A percentile compares a stretch with the other conserved stretches of the same genome.
Evolutionary conservation across 2,888 invertebrate genomes (phyloP).

Genomic region (Phrixothrix hirtus): DNA sequence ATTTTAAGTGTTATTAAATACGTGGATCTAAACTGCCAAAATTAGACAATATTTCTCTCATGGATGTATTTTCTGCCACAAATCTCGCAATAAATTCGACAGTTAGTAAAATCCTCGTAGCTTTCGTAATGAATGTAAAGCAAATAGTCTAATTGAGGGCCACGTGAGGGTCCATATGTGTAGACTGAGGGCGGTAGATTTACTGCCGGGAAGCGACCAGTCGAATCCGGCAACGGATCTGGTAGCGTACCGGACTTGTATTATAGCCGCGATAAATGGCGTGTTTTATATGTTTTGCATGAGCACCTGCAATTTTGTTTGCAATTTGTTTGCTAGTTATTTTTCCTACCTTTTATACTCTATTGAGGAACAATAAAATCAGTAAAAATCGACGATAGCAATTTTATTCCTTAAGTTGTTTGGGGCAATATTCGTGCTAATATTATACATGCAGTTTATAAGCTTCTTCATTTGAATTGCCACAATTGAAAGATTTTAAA

Average conservation of each 20-base stretch:
- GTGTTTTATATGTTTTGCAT: slow-evolving; percentile 42
- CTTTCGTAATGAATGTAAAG: slow-evolving; percentile 53
- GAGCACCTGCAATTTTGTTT: slow-evolving; percentile 43
- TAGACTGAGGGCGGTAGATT: slow-evolving; percentile 44
- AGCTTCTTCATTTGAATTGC: no score
- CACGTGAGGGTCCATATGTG: slow-evolving; percentile 53
- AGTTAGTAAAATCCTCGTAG: slow-evolving; percentile 56
- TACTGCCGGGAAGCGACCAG: slow-evolving; percentile 41
- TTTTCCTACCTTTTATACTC: slow-evolving; percentile 14
- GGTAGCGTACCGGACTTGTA: slow-evolving; percentile 37
- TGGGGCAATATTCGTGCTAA: no score
- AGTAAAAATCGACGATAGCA: no score
- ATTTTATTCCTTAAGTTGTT: no score
- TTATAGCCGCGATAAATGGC: slow-evolving; percentile 46
- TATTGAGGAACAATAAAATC: no score
- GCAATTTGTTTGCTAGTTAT: slow-evolving; percentile 19
- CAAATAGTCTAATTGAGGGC: slow-evolving; percentile 56
- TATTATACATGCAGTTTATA: no score
- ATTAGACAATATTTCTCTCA: slow-evolving; percentile 52
- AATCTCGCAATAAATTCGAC: slow-evolving; percentile 55
- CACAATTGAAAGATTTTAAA: no score
- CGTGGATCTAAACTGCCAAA: slow-evolving; percentile 43
- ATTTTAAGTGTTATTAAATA: slow-evolving; percentile 32
- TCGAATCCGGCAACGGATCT: slow-evolving; percentile 39
- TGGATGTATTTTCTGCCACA: slow-evolving; percentile 52